A percentile compares a stretch with the other conserved stretches of the same genome.
Evolutionary conservation across 1,140 invertebrate species (phyloP).

Genomic region (Philaenus spumarius): DNA sequence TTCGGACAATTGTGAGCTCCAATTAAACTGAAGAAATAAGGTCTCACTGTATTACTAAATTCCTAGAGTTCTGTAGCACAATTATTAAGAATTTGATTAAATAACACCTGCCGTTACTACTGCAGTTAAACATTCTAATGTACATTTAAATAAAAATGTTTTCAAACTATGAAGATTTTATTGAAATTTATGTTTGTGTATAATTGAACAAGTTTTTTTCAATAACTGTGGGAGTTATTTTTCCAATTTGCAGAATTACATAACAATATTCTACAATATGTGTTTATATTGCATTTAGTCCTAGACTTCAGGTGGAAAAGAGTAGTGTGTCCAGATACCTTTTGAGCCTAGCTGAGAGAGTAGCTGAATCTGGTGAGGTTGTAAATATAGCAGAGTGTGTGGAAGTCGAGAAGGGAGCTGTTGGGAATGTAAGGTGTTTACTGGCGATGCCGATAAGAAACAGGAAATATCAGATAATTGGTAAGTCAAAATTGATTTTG

Average conservation of each 20-base stretch:
- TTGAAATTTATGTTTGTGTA: too few relatives aligned
- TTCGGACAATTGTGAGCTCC: too few relatives aligned
- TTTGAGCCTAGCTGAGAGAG: constrained; percentile 40
- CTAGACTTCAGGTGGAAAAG: constrained; percentile 26
- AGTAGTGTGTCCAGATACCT: constrained; percentile 33
- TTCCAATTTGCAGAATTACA: too few relatives aligned
- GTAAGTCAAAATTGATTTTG: constrained; percentile 33
- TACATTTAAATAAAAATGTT: too few relatives aligned
- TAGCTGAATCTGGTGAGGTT: constrained; percentile 41
- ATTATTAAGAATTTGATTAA: background rate
- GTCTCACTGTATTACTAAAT: too few relatives aligned
- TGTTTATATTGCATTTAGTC: constrained; percentile 15
- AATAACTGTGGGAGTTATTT: too few relatives aligned
- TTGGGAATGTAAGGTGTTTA: constrained; percentile 36
- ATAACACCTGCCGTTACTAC: background rate
- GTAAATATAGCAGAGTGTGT: constrained; percentile 40
- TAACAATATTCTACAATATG: too few relatives aligned
- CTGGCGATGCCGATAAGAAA: constrained; percentile 45
- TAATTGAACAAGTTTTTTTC: too few relatives aligned
- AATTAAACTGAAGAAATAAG: too few relatives aligned
- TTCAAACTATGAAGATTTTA: too few relatives aligned
- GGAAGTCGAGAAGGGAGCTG: constrained; percentile 32
- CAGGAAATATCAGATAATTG: constrained; percentile 41
- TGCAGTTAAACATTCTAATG: background rate
- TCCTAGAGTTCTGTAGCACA: too few relatives aligned